phyloP scores from a whole-genome alignment of 2,888 invertebrate genomes.

The Volucella zonaria region DNA sequence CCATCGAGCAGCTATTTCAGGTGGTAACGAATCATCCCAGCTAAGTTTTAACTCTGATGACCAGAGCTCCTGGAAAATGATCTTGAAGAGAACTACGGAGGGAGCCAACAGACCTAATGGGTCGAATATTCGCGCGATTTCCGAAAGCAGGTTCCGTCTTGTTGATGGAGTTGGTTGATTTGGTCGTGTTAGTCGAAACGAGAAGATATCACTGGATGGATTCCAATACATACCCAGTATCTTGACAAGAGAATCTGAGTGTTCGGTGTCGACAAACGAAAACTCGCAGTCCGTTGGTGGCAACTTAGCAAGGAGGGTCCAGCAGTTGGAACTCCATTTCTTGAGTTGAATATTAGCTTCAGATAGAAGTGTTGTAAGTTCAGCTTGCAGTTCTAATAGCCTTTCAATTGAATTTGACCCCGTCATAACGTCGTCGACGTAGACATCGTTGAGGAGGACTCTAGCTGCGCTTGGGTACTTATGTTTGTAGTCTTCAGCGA shows the following conservation, averaged over 20 bases:
- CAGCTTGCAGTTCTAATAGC: background rate
- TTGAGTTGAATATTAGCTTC: background rate
- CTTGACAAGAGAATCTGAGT: background rate
- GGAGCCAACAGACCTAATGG: too few relatives aligned
- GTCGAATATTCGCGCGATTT: too few relatives aligned
- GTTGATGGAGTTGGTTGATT: too few relatives aligned
- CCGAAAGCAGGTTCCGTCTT: too few relatives aligned
- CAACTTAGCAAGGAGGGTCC: constrained; percentile 4
- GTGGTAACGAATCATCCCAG: too few relatives aligned
- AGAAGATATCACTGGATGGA: too few relatives aligned
- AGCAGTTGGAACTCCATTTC: constrained; percentile 23
- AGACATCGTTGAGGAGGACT: constrained; percentile 68
- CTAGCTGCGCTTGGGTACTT: constrained; percentile 55
- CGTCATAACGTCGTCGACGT: background rate
- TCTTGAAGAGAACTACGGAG: too few relatives aligned
- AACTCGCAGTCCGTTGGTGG: background rate
- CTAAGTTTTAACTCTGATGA: too few relatives aligned
- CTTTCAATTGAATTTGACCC: constrained; percentile 26
- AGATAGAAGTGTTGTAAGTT: constrained; percentile 1
- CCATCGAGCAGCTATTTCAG: too few relatives aligned
- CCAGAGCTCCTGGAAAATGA: too few relatives aligned
- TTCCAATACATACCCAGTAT: constrained; percentile 16
- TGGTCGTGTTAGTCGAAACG: too few relatives aligned
- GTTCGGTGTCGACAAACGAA: background rate
- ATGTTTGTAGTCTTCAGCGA: too few relatives aligned